These are phyloP conservation scores for Mixornis gularis DNA, from an alignment of 2,113 vertebrate species.

Conservation along the genomic window DNA sequence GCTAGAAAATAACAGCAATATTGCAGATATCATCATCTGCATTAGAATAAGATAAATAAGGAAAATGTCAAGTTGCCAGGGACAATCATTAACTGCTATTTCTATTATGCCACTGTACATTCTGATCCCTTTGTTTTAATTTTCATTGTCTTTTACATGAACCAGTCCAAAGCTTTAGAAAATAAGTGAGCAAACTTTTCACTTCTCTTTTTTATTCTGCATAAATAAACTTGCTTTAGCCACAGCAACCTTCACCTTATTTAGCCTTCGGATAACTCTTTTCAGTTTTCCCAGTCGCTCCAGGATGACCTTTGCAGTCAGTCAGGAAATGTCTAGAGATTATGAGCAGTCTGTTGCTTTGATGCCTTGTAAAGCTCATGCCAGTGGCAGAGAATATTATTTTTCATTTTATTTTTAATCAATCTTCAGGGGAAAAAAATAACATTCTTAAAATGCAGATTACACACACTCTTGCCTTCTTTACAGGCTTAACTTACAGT, in stretches of 20 bases:
- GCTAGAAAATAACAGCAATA: background rate
- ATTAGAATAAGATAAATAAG: background rate
- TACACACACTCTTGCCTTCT: background rate
- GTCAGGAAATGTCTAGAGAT: conserved; percentile 23
- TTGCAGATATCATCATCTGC: background rate
- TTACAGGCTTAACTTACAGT: background rate
- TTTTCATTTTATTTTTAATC: background rate
- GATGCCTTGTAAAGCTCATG: background rate
- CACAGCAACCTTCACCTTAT: conserved; percentile 1
- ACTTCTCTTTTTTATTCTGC: background rate
- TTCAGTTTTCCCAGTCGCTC: background rate
- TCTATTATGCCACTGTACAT: background rate
- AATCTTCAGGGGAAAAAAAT: background rate
- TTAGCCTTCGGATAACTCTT: background rate
- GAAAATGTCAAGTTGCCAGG: background rate
- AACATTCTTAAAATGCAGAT: background rate
- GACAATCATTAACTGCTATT: background rate
- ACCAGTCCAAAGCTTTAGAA: background rate
- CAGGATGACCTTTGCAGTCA: background rate
- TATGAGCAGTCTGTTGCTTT: background rate
- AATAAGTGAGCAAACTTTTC: background rate
- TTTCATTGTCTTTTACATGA: background rate
- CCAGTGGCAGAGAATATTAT: background rate
- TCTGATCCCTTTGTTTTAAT: background rate
- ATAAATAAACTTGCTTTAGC: conserved; percentile 38